Evolutionary conservation across 2,888 invertebrate species (phyloP).

Genomic region (Argynnis bischoffii): DNA sequence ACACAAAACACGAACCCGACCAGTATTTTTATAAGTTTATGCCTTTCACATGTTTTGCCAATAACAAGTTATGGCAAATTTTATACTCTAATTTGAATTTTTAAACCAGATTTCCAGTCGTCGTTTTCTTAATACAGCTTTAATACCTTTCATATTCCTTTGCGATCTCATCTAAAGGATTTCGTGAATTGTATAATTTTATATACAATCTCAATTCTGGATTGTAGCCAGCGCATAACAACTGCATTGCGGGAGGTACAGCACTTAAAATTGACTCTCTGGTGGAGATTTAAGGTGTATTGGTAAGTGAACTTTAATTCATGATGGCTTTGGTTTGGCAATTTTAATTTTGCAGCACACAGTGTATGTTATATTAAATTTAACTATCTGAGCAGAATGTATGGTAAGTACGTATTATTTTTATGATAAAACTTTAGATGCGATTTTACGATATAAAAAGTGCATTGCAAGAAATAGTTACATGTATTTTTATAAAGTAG

Average conservation of each 20-base stretch:
- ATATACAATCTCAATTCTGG: conserved; percentile 72
- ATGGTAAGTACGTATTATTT: too few species aligned
- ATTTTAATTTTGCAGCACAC: neutral
- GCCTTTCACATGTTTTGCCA: conserved; percentile 40
- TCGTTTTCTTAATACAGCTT: conserved; percentile 35
- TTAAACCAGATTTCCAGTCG: conserved; percentile 37
- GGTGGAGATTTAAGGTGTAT: conserved; percentile 29
- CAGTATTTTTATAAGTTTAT: conserved; percentile 41
- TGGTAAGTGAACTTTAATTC: conserved; percentile 19
- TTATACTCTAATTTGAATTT: conserved; percentile 46
- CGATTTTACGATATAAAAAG: too few species aligned
- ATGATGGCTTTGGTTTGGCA: conserved; percentile 1
- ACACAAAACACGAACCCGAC: conserved; percentile 23
- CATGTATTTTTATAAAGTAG: too few species aligned
- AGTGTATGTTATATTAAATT: neutral
- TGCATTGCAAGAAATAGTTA: too few species aligned
- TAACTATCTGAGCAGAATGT: neutral
- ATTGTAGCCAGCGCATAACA: conserved; percentile 63
- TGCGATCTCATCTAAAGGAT: conserved; percentile 46
- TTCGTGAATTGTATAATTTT: conserved; percentile 66
- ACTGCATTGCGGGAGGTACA: conserved; percentile 63
- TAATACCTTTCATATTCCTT: conserved; percentile 37
- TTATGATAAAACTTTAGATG: too few species aligned
- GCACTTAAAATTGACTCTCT: conserved; percentile 39
- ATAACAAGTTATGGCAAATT: conserved; percentile 42